Base-by-base conservation (phyloP, 2,888 invertebrate genomes). In the Cerastoderma edule region DNA sequence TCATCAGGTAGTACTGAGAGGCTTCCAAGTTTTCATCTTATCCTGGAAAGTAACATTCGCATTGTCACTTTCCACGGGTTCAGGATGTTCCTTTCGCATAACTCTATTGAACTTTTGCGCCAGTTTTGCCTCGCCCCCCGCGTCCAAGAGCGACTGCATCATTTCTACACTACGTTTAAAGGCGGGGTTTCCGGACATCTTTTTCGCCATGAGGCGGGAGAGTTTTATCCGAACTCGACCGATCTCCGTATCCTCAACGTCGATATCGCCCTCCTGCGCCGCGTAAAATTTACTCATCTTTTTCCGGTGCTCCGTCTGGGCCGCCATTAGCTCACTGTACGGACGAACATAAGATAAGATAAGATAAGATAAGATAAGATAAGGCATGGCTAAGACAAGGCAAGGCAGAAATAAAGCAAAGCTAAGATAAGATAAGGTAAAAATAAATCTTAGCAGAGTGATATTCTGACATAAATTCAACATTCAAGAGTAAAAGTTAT, bases 321-420 rank as follows among this genome's bases (percentile, higher is more conserved):
- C 91, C 2, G 85, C 85, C 81, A 90, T 88, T 30, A 91, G 74
- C 72, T 91, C 91, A 4, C 90, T 90, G 71, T 32, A 72, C 39
- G 16, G 39, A 8, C 39, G 39, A 39, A 16, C 16, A 16, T 39
- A 10, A 10, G 39, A 39, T 16, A 39, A 39, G 39, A 39, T 13
- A 8, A 10, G 8, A 39, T 16, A 39, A 16, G 8, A 10, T 39
- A 16, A 10, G 39, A 39, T 39, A 39, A 8, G 16, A 39, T 8
- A 8, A 39, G 8, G 39, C 10, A 39, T 16, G 16, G 8, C 16
- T 39, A 8, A 39, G 8, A 39, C 16, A 39, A 10, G 16, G 10
- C 16, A 46, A 46, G 16, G 5, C 16, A 19, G 46, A 46, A 46
- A 2, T 39, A 10, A 10, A 19, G 46, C 19, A 19, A 1, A n/a